A percentile compares a stretch with the other conserved stretches of the same genome.
Evolutionary conservation across 2,113 vertebrate species (phyloP).

Genomic region (Vimba vimba): DNA sequence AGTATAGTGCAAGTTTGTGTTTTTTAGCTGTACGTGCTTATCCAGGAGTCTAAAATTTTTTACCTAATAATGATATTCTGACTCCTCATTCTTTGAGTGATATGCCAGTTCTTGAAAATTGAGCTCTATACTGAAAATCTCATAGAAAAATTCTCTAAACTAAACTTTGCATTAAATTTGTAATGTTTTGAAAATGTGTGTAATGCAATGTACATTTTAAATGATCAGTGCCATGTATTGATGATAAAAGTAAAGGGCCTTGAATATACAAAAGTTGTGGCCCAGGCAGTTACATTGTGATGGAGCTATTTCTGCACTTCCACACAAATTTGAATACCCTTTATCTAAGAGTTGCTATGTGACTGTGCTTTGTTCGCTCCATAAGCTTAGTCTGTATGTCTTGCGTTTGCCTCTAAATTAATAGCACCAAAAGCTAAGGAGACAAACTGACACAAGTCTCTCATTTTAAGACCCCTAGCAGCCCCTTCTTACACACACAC

Average conservation of each 20-base stretch:
- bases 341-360: not conserved
- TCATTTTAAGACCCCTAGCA: constrained; percentile 43
- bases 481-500: not conserved
- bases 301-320: not conserved
- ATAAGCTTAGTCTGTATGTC: constrained; percentile 15
- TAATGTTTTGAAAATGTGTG: constrained; percentile 9
- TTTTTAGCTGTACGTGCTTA: not conserved
- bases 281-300: not conserved
- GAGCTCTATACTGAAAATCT: not conserved
- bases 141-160: not conserved
- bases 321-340: not conserved
- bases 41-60: not conserved
- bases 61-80: not conserved
- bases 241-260: not conserved
- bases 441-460: constrained; percentile 17
- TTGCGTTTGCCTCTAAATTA: constrained; percentile 6
- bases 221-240: not conserved
- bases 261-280: not conserved
- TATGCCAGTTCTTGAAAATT: not conserved
- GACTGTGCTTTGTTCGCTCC: not conserved
- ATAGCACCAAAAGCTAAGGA: constrained; percentile 37
- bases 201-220: not conserved
- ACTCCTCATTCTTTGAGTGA: not conserved
- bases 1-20: not conserved
- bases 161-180: not conserved